Evolutionary conservation across 2,113 vertebrate species (phyloP).

Genomic region (Saguinus midas): DNA sequence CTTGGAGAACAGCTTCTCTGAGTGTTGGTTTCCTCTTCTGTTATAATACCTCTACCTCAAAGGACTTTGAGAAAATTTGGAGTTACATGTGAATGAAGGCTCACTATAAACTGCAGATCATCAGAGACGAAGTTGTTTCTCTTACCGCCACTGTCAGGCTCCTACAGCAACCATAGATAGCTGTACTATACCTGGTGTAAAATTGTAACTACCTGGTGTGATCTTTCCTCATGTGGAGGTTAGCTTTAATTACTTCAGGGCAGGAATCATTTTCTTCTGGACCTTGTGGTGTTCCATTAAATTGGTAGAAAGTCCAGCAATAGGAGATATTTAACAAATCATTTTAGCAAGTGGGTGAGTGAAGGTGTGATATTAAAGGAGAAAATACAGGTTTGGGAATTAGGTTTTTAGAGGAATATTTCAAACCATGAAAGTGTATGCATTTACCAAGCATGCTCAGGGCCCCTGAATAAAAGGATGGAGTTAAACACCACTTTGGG

Average conservation of each 20-base stretch:
- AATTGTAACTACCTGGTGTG: not conserved
- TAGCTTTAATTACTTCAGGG: not conserved
- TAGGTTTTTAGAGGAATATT: constrained; percentile 8
- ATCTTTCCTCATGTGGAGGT: not conserved
- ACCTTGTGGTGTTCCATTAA: not conserved
- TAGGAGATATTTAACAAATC: not conserved
- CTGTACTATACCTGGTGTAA: not conserved
- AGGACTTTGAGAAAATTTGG: not conserved
- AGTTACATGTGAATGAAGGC: not conserved
- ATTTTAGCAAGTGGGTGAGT: not conserved
- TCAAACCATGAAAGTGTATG: not conserved
- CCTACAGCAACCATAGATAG: not conserved
- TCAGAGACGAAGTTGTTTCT: not conserved
- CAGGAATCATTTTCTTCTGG: not conserved
- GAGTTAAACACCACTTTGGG: not conserved
- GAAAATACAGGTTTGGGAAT: not conserved
- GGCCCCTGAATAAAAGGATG: not conserved
- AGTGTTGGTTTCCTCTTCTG: not conserved
- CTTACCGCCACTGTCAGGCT: not conserved
- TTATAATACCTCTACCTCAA: not conserved
- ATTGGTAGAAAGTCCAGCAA: not conserved
- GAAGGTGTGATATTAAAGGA: not conserved
- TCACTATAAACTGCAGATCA: not conserved
- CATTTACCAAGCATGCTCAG: not conserved
- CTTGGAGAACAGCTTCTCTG: not conserved